Conservation (phyloP, 2,113 vertebrate genomes). For the Sylvilagus bachmani region DNA sequence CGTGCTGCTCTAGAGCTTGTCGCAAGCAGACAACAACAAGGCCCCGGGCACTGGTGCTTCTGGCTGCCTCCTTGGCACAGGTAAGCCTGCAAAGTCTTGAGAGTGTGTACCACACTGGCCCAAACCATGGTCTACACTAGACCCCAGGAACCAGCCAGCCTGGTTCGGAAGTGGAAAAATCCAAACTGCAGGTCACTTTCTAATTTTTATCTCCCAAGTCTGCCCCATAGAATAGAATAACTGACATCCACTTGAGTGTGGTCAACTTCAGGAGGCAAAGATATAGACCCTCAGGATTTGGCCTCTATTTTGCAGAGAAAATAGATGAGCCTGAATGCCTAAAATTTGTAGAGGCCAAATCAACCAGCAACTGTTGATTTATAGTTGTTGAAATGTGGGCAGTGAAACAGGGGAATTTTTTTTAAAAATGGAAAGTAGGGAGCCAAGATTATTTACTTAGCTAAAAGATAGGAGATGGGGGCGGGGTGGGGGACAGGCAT, state of each 20-base stretch:
- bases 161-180: background rate
- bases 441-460: background rate
- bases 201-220: background rate
- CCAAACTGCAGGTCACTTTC: background rate
- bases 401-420: background rate
- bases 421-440: background rate
- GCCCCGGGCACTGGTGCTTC: background rate
- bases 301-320: constrained; percentile 13
- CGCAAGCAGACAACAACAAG: background rate
- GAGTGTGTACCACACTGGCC: background rate
- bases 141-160: background rate
- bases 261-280: background rate
- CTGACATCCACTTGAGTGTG: background rate
- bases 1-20: background rate
- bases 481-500: background rate
- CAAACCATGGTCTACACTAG: background rate
- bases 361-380: background rate
- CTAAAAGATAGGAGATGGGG: background rate
- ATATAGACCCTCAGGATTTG: background rate
- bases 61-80: background rate
- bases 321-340: background rate
- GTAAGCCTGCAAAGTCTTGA: background rate
- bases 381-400: background rate
- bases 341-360: background rate
- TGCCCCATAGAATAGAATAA: background rate